Evolutionary conservation across 2,888 invertebrate genomes (phyloP), one percentile per base, ranked within the genome.

Genomic region (Piscicola geometra): DNA sequence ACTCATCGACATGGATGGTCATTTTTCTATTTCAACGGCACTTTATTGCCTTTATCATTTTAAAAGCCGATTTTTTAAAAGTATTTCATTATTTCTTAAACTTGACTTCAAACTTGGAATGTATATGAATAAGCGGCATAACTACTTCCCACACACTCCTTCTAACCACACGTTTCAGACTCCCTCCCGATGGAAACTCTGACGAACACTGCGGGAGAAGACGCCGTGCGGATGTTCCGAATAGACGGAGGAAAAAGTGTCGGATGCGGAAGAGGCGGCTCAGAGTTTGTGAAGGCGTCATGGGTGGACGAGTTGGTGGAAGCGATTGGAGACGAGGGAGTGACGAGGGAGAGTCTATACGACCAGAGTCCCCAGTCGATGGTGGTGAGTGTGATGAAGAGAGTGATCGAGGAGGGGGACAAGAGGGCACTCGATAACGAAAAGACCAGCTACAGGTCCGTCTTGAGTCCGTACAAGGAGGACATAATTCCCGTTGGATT

Each of bases 401-500:
- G 30, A 21, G 50, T 32, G 30, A 12, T 1, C n/a, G 33, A 15
- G 3, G 47, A 32, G n/a, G n/a, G 35, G 5, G 33, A 32, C 68
- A 36, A 28, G 15, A 71, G 52, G 32, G 30, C 50, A 1, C 28
- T 50, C 12, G 15, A 1, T 1, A 60, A 32, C n/a, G 30, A 64
- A 41, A 70, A 41, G n/a, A 70, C 12, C 28, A 64, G 33, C 60
- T 56, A 60, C 30, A 30, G 33, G 21, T 36, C 33, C 12, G 60
- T 47, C 15, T 18, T 28, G n/a, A 56, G 64, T 36, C 35, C 60
- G 0, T 35, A 73, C 60, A 80, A 82, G 68, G 81, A 83, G 18
- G 82, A 82, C 32, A 85, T 86, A 68, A 80, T 85, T 47, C 86
- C 86, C 35, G 80, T 79, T 3, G 85, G 85, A 35, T 82, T 85